phyloP scores from a whole-genome alignment of 2,797 vertebrate genomes.

The Microchirus variegatus region DNA sequence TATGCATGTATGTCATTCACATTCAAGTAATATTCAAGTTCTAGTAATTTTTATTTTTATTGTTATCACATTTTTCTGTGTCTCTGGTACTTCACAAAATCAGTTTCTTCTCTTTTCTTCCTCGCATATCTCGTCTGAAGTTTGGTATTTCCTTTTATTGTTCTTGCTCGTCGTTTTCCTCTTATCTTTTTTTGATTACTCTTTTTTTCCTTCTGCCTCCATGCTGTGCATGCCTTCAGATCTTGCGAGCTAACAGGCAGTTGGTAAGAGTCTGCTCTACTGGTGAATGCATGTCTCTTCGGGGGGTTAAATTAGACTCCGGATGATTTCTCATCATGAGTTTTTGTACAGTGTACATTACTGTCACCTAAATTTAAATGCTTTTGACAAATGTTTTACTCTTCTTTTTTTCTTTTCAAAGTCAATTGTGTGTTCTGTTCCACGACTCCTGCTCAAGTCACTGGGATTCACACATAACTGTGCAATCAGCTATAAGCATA shows the following conservation, averaged over 20 bases:
- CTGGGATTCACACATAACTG: too few species aligned
- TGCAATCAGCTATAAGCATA: too few species aligned
- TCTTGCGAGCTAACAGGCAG: conserved; percentile 94
- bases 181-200: conserved; percentile 66
- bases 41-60: conserved; percentile 3
- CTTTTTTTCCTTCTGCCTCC: conserved; percentile 73
- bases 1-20: conserved; percentile 22
- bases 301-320: conserved; percentile 50
- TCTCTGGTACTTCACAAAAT: conserved; percentile 6
- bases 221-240: conserved; percentile 90
- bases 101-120: conserved; percentile 11
- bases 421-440: too few species aligned
- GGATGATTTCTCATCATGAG: conserved; percentile 14
- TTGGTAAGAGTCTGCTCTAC: conserved; percentile 86
- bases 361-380: too few species aligned
- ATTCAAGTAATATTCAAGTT: conserved; percentile 1
- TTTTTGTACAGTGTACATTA: background rate
- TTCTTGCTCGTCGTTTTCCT: conserved; percentile 49
- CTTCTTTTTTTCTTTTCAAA: background rate
- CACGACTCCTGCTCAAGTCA: too few species aligned
- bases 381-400: background rate
- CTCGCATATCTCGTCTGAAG: conserved; percentile 45
- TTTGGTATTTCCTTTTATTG: conserved; percentile 48
- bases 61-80: conserved; percentile 7
- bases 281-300: conserved; percentile 59